Base-by-base conservation (phyloP, 35 echinoderm and acorn worm genomes). In the Hemicentrotus pulcherrimus region DNA sequence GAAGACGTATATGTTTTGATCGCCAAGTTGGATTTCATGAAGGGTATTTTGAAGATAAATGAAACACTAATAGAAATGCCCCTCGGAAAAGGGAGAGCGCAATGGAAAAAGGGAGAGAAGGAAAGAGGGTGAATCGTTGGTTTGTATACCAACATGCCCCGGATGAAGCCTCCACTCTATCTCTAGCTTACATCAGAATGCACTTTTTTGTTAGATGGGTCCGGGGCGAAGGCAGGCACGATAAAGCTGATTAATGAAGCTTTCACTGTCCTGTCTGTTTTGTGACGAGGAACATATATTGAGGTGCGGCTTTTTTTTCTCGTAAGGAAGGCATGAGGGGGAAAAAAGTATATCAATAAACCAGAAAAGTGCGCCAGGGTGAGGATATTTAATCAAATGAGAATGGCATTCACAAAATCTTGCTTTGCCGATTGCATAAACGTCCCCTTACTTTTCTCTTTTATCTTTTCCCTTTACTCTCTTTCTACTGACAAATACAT, bases 191-290 rank as follows among this genome's bases (percentile, higher is more conserved):
- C 65, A 78, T 78, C 65, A 78, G 19, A 78, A 78, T 78, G 65
- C 65, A 78, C 65, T 78, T 78, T 78, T 78, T 22, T 41, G 35
- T 41, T 22, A 78, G 65, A 78, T 78, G 65, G 65, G 65, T 78
- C 65, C 88, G 30, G 15, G 12, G 88, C 88, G 32, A 59, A 90
- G 32, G 32, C 31, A 90, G 88, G 11, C 32, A 32, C 32, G 88
- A 90, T 90, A 90, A 90, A 90, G 18, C 88, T 90, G 88, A 90
- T 90, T 90, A 90, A 90, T 90, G 88, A 90, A 90, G 88, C 88
- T 90, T 90, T 90, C 88, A 90, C 88, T 33, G 88, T 59, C 32
- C 32, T 47, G 88, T 90, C 32, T 90, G 88, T 90, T 90, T 90
- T 90, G 88, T 90, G 65, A 78, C 88, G 88, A 47, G 32, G 88